These are phyloP conservation scores for Falco rusticolus DNA, from an alignment of 2,797 vertebrate species.

Conservation along the genomic window DNA sequence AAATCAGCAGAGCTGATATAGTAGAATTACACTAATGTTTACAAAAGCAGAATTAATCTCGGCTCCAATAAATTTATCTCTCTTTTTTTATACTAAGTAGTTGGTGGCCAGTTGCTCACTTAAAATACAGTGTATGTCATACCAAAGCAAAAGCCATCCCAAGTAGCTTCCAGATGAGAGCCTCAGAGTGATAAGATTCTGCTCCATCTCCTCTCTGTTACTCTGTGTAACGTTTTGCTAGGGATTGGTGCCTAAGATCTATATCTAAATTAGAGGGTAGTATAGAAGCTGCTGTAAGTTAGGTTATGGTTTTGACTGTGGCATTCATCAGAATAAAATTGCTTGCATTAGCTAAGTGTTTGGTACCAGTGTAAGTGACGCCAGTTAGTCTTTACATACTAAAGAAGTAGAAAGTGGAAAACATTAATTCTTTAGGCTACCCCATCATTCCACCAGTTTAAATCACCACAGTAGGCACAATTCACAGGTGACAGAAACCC, in stretches of 20 bases:
- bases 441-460: neutral
- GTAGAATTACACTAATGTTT: neutral
- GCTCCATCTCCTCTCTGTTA: neutral
- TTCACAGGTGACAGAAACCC: neutral
- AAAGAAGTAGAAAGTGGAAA: neutral
- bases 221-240: neutral
- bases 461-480: neutral
- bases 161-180: neutral
- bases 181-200: neutral
- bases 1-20: neutral
- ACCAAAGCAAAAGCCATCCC: neutral
- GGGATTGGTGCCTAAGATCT: neutral
- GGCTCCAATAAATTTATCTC: neutral
- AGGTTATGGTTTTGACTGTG: neutral
- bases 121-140: neutral
- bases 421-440: neutral
- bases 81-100: neutral
- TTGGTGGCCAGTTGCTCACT: neutral
- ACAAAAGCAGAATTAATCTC: neutral
- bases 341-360: neutral
- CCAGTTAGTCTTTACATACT: neutral
- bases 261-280: neutral
- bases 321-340: neutral
- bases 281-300: neutral
- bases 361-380: rapidly evolving